A percentile compares a stretch with the other conserved stretches of the same genome.
phyloP scores from a whole-genome alignment of 2,797 vertebrate species.

The Gallinago nigripennis region DNA sequence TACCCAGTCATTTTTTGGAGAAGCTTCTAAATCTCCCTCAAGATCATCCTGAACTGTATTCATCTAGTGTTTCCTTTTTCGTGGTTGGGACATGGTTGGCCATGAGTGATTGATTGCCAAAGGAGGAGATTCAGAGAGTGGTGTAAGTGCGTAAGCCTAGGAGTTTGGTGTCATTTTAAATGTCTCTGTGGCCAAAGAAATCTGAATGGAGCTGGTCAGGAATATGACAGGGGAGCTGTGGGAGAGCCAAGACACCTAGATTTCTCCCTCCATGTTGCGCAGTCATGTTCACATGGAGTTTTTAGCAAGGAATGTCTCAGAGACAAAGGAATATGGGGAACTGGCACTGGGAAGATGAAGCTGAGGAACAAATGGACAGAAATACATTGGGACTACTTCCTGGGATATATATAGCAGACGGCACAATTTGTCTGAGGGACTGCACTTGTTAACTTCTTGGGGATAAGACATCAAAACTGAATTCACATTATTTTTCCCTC shows the following conservation, averaged over 20 bases:
- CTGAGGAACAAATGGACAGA: not conserved
- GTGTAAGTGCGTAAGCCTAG: not conserved
- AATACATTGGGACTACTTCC: not conserved
- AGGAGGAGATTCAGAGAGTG: not conserved
- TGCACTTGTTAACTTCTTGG: not conserved
- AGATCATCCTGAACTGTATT: not conserved
- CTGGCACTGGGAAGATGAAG: not conserved
- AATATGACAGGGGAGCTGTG: accelerated
- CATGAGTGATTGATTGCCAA: not conserved
- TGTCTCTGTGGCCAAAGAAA: not conserved
- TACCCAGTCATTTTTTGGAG: not conserved
- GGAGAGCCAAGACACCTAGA: not conserved
- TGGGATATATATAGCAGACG: not conserved
- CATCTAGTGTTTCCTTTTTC: not conserved
- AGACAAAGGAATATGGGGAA: not conserved
- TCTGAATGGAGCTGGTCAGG: not conserved
- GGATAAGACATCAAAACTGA: not conserved
- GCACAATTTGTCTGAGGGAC: not conserved
- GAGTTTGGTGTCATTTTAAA: not conserved
- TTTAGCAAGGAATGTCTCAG: not conserved
- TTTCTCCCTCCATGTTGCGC: not conserved
- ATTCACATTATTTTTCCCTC: not conserved
- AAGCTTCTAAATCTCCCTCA: not conserved
- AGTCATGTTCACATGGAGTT: accelerated
- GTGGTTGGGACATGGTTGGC: accelerated